Percentiles rank a stretch among this genome's conserved stretches.
Evolutionary conservation across 2,888 invertebrate genomes (phyloP).

Genomic region (Andrena hattorfiana): DNA sequence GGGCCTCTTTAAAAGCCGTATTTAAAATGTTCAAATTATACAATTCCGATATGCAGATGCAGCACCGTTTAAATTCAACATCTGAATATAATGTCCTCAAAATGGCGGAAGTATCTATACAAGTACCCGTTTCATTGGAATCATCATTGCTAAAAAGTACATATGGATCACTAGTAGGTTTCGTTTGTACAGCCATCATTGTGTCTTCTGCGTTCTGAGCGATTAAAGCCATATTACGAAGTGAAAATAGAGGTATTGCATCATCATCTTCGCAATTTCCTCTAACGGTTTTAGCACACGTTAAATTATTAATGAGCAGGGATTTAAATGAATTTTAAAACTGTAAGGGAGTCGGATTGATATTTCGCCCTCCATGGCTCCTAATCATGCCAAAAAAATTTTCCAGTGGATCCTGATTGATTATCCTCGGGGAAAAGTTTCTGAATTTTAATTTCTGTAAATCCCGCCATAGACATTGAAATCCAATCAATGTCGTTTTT

Average conservation of each 20-base stretch:
- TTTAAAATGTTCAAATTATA: too few species aligned
- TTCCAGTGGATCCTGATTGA: neutral
- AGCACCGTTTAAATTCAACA: too few species aligned
- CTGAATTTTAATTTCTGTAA: neutral
- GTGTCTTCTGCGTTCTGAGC: too few species aligned
- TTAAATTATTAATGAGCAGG: neutral
- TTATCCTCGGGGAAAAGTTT: neutral
- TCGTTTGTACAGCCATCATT: too few species aligned
- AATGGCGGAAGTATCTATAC: too few species aligned
- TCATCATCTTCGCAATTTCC: slow-evolving; percentile 2
- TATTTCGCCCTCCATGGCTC: neutral
- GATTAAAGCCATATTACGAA: neutral
- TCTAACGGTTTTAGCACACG: neutral
- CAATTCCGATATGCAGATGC: too few species aligned
- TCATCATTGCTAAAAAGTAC: too few species aligned
- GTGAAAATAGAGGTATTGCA: neutral
- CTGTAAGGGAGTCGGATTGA: neutral
- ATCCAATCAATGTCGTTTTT: neutral
- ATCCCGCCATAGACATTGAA: neutral
- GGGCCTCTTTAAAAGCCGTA: too few species aligned
- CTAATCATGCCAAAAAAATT: neutral
- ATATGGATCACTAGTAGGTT: too few species aligned
- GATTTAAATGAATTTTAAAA: neutral
- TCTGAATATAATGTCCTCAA: too few species aligned
- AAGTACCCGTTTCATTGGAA: too few species aligned